phyloP scores from a whole-genome alignment of 2,113 vertebrate genomes.

The Beaufortia kweichowensis region DNA sequence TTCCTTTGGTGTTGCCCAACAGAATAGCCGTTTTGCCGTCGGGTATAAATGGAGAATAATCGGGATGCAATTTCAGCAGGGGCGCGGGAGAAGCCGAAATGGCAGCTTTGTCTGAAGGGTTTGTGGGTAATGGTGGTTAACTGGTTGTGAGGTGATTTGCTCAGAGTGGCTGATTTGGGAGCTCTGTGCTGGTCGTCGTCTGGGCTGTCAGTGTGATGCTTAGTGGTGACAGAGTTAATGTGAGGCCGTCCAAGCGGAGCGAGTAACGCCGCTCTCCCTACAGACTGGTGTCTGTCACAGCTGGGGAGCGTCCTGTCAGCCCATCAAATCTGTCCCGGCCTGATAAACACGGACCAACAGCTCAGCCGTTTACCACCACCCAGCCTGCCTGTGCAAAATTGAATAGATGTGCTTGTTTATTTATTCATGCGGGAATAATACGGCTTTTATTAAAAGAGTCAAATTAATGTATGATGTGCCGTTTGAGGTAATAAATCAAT shows the following conservation, averaged over 20 bases:
- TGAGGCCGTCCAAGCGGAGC: conserved; percentile 58
- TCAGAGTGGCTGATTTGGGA: conserved; percentile 63
- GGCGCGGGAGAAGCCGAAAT: conserved; percentile 59
- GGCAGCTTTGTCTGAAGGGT: conserved; percentile 62
- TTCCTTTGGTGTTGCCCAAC: conserved; percentile 25
- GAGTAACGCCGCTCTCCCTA: conserved; percentile 58
- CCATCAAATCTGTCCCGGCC: conserved; percentile 69
- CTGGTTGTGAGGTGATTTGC: conserved; percentile 48
- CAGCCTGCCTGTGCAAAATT: conserved; percentile 1
- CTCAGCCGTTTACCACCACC: conserved; percentile 66
- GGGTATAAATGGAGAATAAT: conserved; percentile 30
- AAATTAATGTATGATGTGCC: conserved; percentile 72
- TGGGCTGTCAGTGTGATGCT: conserved; percentile 71
- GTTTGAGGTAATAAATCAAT: conserved; percentile 72
- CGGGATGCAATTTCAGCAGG: conserved; percentile 60
- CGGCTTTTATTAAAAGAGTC: conserved; percentile 70
- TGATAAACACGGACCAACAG: conserved; percentile 73
- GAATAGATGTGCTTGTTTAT: conserved; percentile 60
- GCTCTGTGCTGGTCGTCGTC: conserved; percentile 59
- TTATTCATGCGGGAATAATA: conserved; percentile 72
- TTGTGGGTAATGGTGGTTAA: conserved; percentile 69
- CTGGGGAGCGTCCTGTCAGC: conserved; percentile 61
- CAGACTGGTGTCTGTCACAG: conserved; percentile 66
- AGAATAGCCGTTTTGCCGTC: conserved; percentile 14
- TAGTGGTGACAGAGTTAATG: conserved; percentile 69